A percentile compares a stretch with the other conserved stretches of the same genome.
phyloP scores from a whole-genome alignment of 1,140 invertebrate species.

The Conus ventricosus region DNA sequence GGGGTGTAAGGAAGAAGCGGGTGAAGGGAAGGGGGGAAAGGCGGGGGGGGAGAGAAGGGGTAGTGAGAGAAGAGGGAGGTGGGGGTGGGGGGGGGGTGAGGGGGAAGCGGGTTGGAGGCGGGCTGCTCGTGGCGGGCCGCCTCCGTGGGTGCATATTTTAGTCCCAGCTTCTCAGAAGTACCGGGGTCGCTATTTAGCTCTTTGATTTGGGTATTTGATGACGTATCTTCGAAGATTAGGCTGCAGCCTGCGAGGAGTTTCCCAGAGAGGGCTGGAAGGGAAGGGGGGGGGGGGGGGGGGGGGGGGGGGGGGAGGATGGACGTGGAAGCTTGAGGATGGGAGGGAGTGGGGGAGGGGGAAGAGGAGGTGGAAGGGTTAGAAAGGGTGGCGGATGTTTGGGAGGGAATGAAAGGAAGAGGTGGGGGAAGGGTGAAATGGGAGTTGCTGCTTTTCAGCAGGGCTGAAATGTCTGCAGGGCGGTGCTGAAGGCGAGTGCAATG shows the following conservation, averaged over 20 bases:
- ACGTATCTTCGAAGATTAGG: neutral
- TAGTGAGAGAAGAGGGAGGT: too few relatives aligned
- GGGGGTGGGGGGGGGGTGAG: neutral
- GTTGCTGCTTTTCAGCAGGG: too few relatives aligned
- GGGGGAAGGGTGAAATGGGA: too few relatives aligned
- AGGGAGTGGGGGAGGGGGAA: neutral
- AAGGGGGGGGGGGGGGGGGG: neutral
- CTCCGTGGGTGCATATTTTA: neutral
- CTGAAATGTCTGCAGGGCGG: neutral
- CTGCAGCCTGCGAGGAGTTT: neutral
- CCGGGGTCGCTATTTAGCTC: neutral
- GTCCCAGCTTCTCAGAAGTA: neutral
- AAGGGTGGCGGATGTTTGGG: too few relatives aligned
- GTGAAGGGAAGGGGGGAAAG: neutral
- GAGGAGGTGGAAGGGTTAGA: neutral
- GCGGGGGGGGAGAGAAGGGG: too few relatives aligned
- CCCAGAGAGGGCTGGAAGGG: neutral
- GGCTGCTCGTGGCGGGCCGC: neutral
- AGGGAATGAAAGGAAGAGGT: too few relatives aligned
- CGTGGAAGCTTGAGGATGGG: too few relatives aligned
- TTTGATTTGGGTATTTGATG: conserved; percentile 3
- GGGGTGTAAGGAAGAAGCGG: neutral
- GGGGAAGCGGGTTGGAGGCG: neutral
- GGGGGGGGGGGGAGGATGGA: neutral
- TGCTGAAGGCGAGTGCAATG: neutral